These are phyloP conservation scores for Phasianus colchicus DNA, from an alignment of 2,113 vertebrate genomes.

Conservation along the genomic window DNA sequence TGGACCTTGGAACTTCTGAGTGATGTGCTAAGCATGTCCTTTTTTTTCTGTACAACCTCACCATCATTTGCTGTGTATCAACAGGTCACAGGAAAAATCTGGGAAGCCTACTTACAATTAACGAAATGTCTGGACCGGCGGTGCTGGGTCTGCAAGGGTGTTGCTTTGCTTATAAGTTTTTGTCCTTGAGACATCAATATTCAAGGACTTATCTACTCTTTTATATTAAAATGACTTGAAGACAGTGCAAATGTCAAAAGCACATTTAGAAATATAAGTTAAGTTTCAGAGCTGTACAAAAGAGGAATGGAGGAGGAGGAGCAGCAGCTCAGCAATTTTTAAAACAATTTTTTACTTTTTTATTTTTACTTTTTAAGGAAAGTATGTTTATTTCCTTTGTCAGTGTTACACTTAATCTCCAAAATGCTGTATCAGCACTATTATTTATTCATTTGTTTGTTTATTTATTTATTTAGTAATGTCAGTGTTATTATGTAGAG, in stretches of 20 bases:
- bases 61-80: accelerated
- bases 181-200: neutral
- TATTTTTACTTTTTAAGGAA: neutral
- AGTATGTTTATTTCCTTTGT: neutral
- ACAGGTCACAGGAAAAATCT: neutral
- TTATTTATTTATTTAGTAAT: neutral
- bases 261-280: neutral
- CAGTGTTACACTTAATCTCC: neutral
- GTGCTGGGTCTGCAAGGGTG: neutral
- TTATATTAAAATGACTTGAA: neutral
- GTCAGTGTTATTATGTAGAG: neutral
- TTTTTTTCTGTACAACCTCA: neutral
- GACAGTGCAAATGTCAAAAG: neutral
- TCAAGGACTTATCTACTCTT: neutral
- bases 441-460: neutral
- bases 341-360: too few species aligned
- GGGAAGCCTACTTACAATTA: neutral
- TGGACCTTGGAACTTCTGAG: neutral
- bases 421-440: neutral
- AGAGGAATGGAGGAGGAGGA: neutral
- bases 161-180: neutral
- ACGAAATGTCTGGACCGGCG: neutral
- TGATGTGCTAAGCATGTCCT: neutral
- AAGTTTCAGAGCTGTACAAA: neutral
- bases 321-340: neutral